These are phyloP conservation scores for Clarias macrocephalus DNA, from an alignment of 2,113 vertebrate species.

Conservation along the genomic window DNA sequence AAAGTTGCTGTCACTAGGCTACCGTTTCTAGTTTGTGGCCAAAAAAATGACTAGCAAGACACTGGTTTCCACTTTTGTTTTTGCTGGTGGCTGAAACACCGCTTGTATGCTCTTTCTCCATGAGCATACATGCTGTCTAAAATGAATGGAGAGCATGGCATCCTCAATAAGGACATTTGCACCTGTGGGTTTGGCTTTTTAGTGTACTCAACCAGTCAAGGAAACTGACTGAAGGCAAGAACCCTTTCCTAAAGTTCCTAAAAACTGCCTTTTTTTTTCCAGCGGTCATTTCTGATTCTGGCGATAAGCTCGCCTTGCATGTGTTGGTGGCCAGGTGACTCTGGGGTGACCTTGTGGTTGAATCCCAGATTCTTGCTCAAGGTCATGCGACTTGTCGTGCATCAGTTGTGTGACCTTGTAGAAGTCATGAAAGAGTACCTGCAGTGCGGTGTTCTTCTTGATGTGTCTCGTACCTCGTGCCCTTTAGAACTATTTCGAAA, in stretches of 20 bases:
- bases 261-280: not conserved
- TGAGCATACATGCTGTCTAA: not conserved
- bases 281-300: not conserved
- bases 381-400: not conserved
- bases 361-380: not conserved
- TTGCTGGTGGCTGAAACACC: not conserved
- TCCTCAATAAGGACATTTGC: not conserved
- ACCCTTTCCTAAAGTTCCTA: not conserved
- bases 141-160: not conserved
- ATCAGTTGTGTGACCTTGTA: not conserved
- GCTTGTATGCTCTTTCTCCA: too few relatives aligned
- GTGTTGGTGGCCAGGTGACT: not conserved
- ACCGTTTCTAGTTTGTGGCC: not conserved
- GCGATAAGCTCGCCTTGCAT: not conserved
- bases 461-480: not conserved
- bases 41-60: not conserved
- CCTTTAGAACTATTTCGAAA: not conserved
- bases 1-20: too few relatives aligned
- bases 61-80: not conserved
- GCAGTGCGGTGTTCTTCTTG: not conserved
- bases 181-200: not conserved
- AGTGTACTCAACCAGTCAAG: not conserved
- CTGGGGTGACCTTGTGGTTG: not conserved
- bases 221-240: not conserved
- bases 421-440: not conserved